Evolutionary conservation across 2,797 vertebrate genomes (phyloP), one percentile per base, ranked within the genome.

Genomic region (Malurus leucopterus): DNA sequence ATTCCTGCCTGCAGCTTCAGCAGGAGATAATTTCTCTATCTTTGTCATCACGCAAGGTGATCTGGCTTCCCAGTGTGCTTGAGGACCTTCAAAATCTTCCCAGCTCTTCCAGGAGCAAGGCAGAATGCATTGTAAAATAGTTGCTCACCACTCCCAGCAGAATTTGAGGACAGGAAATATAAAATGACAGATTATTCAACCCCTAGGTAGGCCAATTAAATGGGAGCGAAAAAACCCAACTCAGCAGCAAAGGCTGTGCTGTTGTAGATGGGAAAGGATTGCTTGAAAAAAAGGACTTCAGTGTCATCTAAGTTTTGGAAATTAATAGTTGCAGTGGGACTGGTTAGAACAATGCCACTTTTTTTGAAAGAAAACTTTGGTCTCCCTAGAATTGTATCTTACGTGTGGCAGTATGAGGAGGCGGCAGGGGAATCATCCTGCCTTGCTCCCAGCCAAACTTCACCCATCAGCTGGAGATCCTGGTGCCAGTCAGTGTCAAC

Each of bases 381-480:
- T 85, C 58, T 88, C 68, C 12, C 41, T 67, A 49, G 41, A 75
- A 51, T 50, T 65, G 4, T 29, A 73, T 63, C 4, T 78, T 81
- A 38, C n/a, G 12, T 43, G 32, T 1, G 0, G 22, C 71, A 82
- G 55, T 15, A 8, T 0, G 2, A 77, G 30, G 54, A 41, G 71
- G 27, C 0, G 0, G 20, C 0, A 0, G 11, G 47, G 68, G 36
- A 61, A 65, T 68, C 0, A 0, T 76, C 57, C 51, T 86, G 49
- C 41, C 29, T 49, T 81, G 34, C 21, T 79, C 16, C 43, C 53
- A 82, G 68, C 41, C 77, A 65, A 46, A 18, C 51, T 81, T 54
- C n/a, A 9, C 38, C 38, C 15, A 20, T 71, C 81, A 65, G 15
- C 46, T 71, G 61, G 26, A 84, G 59, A 77, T 74, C 68, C 61